Evolutionary conservation across 2,113 vertebrate genomes (phyloP).

Genomic region (Otolemur garnettii): DNA sequence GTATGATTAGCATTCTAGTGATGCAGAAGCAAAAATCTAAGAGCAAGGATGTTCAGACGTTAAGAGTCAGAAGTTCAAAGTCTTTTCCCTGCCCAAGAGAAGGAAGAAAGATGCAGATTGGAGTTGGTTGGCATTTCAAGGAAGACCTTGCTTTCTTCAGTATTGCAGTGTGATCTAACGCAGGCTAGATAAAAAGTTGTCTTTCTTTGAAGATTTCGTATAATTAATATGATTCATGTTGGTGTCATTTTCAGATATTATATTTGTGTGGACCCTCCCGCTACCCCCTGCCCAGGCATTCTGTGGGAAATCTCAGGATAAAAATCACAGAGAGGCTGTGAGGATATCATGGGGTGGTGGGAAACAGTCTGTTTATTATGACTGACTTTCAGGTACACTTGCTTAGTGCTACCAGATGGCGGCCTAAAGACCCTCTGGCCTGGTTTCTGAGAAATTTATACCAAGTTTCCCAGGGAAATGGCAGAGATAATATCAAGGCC

Average conservation of each 20-base stretch:
- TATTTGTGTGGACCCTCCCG: not conserved
- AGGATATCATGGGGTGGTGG: not conserved
- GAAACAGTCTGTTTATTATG: not conserved
- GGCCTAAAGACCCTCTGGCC: not conserved
- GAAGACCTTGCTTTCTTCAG: not conserved
- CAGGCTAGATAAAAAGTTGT: not conserved
- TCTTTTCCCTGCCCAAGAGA: accelerated
- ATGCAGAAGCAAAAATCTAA: not conserved
- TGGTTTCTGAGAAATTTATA: not conserved
- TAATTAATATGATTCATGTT: not conserved
- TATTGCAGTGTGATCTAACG: not conserved
- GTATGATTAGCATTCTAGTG: not conserved
- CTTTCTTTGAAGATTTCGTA: slow-evolving; percentile 7
- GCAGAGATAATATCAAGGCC: slow-evolving; percentile 60
- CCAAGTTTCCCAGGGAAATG: not conserved
- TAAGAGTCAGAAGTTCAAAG: not conserved
- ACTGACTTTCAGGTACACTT: not conserved
- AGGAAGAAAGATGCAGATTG: not conserved
- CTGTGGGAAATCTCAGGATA: not conserved
- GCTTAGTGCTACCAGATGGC: not conserved
- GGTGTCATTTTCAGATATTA: not conserved
- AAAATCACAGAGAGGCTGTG: not conserved
- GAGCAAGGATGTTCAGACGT: not conserved
- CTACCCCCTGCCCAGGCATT: not conserved
- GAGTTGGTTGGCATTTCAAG: not conserved